Percentiles rank a stretch among this genome's conserved stretches.
phyloP scores from a whole-genome alignment of 2,888 invertebrate genomes.

The Lissonota sp. region DNA sequence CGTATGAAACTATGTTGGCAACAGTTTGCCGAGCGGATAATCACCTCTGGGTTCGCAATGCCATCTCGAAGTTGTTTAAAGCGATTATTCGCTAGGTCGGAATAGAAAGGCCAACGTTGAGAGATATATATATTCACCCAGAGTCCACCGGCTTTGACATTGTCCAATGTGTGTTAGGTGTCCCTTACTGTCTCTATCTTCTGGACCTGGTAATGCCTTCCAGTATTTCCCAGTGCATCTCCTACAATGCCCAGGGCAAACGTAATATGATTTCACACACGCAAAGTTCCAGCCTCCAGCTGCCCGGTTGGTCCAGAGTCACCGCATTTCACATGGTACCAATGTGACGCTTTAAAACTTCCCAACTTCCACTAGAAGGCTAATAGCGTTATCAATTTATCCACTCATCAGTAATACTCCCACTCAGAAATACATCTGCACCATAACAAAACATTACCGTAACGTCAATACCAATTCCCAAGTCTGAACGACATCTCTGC shows the following conservation, averaged over 20 bases:
- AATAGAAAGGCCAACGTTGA: conserved; percentile 12
- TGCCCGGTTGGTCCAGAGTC: conserved; percentile 44
- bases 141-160: conserved; percentile 58
- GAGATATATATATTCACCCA: conserved; percentile 56
- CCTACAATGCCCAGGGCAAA: conserved; percentile 67
- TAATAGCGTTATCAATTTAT: too few relatives aligned
- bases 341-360: conserved; percentile 50
- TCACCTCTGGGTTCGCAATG: conserved; percentile 51
- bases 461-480: too few relatives aligned
- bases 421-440: too few relatives aligned
- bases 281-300: conserved; percentile 72
- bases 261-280: conserved; percentile 79
- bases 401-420: too few relatives aligned
- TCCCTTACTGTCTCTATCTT: conserved; percentile 65
- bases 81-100: conserved; percentile 79
- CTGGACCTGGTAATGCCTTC: conserved; percentile 30
- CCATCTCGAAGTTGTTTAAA: conserved; percentile 79
- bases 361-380: conserved; percentile 1
- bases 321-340: conserved; percentile 27
- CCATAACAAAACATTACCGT: too few relatives aligned
- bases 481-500: too few relatives aligned
- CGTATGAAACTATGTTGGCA: conserved; percentile 30
- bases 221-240: conserved; percentile 30
- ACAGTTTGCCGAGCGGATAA: conserved; percentile 47
- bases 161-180: conserved; percentile 76